Percentiles rank a stretch among this genome's conserved stretches.
Evolutionary conservation across 2,888 invertebrate genomes (phyloP).

Genomic region (Cactoblastis cactorum): DNA sequence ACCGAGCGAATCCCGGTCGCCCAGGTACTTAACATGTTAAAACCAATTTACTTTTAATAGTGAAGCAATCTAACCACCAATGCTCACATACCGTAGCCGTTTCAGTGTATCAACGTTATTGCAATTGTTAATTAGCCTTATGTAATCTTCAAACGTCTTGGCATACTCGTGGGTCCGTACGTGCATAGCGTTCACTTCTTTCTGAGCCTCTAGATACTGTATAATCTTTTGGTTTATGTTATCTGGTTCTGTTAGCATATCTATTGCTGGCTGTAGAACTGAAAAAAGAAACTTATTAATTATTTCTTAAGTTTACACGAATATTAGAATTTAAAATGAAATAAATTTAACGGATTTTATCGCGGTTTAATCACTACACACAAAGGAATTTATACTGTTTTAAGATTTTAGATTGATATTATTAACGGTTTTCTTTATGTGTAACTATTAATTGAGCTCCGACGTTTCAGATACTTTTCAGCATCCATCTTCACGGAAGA

Average conservation of each 20-base stretch:
- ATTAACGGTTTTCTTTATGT: too few relatives aligned
- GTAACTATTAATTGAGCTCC: too few relatives aligned
- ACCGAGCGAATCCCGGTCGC: too few relatives aligned
- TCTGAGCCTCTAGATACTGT: slow-evolving; percentile 89
- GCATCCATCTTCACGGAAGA: too few relatives aligned
- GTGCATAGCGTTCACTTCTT: slow-evolving; percentile 87
- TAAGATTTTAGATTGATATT: too few relatives aligned
- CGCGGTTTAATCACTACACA: too few relatives aligned
- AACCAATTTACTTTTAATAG: not conserved
- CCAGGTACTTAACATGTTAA: too few relatives aligned
- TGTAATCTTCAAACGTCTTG: slow-evolving; percentile 93
- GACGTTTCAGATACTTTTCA: too few relatives aligned
- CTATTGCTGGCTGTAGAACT: slow-evolving; percentile 91
- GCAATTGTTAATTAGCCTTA: slow-evolving; percentile 89
- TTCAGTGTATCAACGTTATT: slow-evolving; percentile 90
- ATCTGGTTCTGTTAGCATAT: slow-evolving; percentile 92
- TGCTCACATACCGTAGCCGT: slow-evolving; percentile 83
- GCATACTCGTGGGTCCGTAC: slow-evolving; percentile 92
- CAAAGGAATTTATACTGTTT: too few relatives aligned
- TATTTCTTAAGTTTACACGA: too few relatives aligned
- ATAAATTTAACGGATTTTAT: too few relatives aligned
- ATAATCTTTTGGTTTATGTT: slow-evolving; percentile 94
- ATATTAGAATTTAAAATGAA: too few relatives aligned
- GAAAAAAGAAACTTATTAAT: slow-evolving; percentile 8
- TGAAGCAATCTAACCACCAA: slow-evolving; percentile 22